Base-by-base conservation (phyloP, 2,113 vertebrate genomes). In the Clarias macrocephalus region DNA sequence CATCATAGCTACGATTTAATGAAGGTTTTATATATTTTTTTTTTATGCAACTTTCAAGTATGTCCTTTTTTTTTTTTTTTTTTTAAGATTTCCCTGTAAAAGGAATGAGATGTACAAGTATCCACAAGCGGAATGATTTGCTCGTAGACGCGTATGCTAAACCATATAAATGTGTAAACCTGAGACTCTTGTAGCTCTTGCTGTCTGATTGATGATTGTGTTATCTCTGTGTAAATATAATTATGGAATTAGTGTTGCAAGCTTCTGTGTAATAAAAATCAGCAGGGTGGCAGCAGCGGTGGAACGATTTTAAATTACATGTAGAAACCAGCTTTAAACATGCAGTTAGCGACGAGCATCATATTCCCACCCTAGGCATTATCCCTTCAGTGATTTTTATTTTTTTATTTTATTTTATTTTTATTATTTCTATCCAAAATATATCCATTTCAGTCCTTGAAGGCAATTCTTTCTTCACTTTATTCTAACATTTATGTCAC, bases 141-240 rank as follows among this genome's bases (percentile, higher is more conserved):
- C 2, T 3, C 21, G 11, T 6, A 54, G 60, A 80, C 6, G 0
- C 73, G 19, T 25, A 37, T 72, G 23, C 56, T 12, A 56, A 84
- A 73, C 48, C 18, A 48, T 86, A 88, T 79, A 89, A 79, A 85
- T 23, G 12, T 88, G 28, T 85, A 86, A 33, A 82, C 30, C 86
- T 19, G 42, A 79, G 82, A 84, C 80, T 9, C 7, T 48, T 48
- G 2, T 70, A 86, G 85, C 63, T 91, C 30, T 2, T 66, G 88
- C 89, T 88, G 57, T 48, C 62, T 76, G 37, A 2, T 68, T 42
- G 88, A 57, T 76, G 37, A 2, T 68, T 42, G 88, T 90, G 88
- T 90, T 90, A 79, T 89, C 57, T 83, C 68, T 91, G 82, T 90
- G 60, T 89, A 83, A 21, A 62, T 87, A 56, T 87, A 86, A 89